Evolutionary conservation across 2,888 invertebrate species (phyloP), one percentile per base, ranked within the genome.

Genomic region (Horisme vitalbata): DNA sequence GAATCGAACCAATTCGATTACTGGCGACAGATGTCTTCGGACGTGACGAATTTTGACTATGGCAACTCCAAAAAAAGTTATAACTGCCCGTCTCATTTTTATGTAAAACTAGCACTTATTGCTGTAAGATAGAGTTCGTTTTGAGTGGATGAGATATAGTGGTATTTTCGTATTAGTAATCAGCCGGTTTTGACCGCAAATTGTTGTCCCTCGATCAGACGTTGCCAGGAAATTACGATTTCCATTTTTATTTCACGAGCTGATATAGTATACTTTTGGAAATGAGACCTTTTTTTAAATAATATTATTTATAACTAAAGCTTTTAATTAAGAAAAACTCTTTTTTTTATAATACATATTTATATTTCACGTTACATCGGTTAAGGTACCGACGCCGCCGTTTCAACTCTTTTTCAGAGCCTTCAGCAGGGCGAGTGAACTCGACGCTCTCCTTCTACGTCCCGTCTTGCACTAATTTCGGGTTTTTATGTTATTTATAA

Each of bases 131-230:
- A 73, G 51, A 55, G 71, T 64, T 45, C 37, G 43, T 43, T 61
- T 62, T 75, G 3, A 8, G 24, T 41, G 56, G 54, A 30, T 31
- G 20, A 11, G 32, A 21, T 55, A 55, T 58, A 59, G 57, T 65
- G 57, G 62, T 74, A 61, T 78, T 80, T 77, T 71, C 73, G 72
- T 83, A 81, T 82, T 78, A 79, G 86, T 88, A 88, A 88, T 88
- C 84, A 89, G 83, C 68, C 77, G 80, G 84, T 84, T n/a, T 47
- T 52, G 83, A 89, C 88, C 88, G 85, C 88, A 89, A 88, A 88
- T 88, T 83, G 87, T 88, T 86, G 88, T 88, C 87, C 87, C 86
- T 86, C 85, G 81, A 86, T 81, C 83, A 76, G 82, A 78, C 82
- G 82, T 75, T 79, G 87, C 79, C 83, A 83, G 87, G 83, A 87